Conservation (phyloP, 1,140 invertebrate genomes). For the Hermatobates lingyangjiaoensis region DNA sequence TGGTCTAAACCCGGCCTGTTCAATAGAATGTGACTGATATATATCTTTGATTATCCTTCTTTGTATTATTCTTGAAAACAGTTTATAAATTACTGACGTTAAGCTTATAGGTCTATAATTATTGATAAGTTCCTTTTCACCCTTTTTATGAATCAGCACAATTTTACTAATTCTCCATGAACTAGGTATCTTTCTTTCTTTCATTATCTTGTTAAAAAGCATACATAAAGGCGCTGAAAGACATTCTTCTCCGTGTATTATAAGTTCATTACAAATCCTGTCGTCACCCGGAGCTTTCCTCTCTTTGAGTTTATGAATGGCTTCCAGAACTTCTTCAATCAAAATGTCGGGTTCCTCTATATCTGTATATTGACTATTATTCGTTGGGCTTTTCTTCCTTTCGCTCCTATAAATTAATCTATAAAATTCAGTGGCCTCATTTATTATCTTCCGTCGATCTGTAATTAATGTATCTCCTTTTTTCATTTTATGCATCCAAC, state of each 20-base stretch:
- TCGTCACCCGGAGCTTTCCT: not conserved
- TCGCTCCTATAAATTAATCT: not conserved
- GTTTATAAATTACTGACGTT: slow-evolving; percentile 18
- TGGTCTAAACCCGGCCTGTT: slow-evolving; percentile 22
- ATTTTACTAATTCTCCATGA: not conserved
- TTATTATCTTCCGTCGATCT: not conserved
- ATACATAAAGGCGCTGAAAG: not conserved
- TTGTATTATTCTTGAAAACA: slow-evolving; percentile 15
- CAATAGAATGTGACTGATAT: slow-evolving; percentile 19
- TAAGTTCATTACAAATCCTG: not conserved
- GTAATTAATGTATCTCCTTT: not conserved
- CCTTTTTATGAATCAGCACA: slow-evolving; percentile 17
- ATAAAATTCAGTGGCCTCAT: not conserved
- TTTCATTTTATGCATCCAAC: not conserved
- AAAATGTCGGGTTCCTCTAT: not conserved
- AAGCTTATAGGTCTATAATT: slow-evolving; percentile 22
- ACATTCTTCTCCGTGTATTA: not conserved
- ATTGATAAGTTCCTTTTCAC: slow-evolving; percentile 17
- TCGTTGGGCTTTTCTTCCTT: not conserved
- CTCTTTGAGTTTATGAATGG: not conserved
- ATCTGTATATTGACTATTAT: not conserved
- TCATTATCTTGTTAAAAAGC: not conserved
- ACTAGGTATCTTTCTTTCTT: not conserved
- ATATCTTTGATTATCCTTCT: slow-evolving; percentile 17
- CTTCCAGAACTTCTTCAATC: not conserved